Conservation (phyloP, 1,140 invertebrate species). For the Brachionus paranguensis region DNA sequence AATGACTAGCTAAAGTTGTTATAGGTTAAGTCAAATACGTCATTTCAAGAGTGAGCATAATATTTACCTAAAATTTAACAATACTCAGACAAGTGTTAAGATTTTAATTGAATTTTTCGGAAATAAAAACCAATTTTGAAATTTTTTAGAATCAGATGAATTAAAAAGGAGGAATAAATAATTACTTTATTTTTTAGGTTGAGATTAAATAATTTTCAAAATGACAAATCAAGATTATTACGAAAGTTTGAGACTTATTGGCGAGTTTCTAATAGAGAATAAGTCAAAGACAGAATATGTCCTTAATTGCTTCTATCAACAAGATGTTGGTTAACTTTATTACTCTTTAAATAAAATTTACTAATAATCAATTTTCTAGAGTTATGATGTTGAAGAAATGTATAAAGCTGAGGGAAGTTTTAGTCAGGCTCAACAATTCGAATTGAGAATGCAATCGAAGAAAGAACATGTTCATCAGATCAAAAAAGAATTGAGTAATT, state of each 20-base stretch:
- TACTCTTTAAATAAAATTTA: too few relatives aligned
- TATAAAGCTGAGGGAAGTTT: slow-evolving; percentile 25
- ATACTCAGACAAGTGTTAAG: background rate
- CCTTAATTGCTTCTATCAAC: slow-evolving; percentile 12
- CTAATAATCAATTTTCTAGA: background rate
- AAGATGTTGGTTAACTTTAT: background rate
- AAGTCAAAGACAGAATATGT: slow-evolving; percentile 26
- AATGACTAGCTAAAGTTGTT: background rate
- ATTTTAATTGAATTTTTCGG: background rate
- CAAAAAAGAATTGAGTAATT: slow-evolving; percentile 24
- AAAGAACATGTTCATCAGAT: slow-evolving; percentile 15
- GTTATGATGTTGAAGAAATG: slow-evolving; percentile 37
- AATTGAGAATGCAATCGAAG: slow-evolving; percentile 36
- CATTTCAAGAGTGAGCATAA: background rate
- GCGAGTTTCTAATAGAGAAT: slow-evolving; percentile 31
- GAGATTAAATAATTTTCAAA: background rate
- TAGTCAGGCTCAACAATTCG: slow-evolving; percentile 20
- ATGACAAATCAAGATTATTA: slow-evolving; percentile 21
- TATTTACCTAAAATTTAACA: background rate
- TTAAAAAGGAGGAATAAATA: background rate
- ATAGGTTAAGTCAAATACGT: background rate
- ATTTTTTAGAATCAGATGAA: background rate
- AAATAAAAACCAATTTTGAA: background rate
- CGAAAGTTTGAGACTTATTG: slow-evolving; percentile 19
- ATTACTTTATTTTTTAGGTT: background rate